These are phyloP conservation scores for Ceratotherium simum DNA, from an alignment of 2,113 vertebrate genomes.

Conservation along the genomic window DNA sequence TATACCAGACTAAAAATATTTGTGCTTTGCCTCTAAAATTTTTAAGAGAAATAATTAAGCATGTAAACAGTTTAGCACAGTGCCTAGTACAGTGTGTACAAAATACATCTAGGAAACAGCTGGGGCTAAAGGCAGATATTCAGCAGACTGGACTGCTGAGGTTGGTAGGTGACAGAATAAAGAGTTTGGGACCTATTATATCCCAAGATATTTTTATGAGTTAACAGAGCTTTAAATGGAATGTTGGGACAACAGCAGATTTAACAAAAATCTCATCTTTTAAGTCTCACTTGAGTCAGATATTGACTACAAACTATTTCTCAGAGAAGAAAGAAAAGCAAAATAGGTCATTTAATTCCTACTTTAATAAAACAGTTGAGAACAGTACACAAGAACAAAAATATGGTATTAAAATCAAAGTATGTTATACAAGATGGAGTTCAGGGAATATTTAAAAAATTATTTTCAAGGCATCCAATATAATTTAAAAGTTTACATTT, in stretches of 20 bases:
- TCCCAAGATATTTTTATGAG: neutral
- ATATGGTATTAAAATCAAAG: neutral
- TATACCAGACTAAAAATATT: neutral
- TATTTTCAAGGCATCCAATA: neutral
- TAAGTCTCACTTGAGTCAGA: neutral
- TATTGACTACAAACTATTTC: slow-evolving; percentile 30
- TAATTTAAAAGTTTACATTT: slow-evolving; percentile 30
- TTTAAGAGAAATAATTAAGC: neutral
- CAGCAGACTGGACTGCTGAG: neutral
- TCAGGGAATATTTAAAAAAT: neutral
- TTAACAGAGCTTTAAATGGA: neutral
- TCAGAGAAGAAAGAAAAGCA: slow-evolving; percentile 2
- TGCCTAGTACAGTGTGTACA: neutral
- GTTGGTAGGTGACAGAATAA: neutral
- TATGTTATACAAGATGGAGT: neutral
- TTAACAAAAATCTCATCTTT: slow-evolving; percentile 17
- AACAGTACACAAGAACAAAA: neutral
- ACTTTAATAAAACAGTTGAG: neutral
- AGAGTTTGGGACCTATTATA: neutral
- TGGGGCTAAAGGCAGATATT: neutral
- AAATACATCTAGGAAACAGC: neutral
- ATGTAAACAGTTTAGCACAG: neutral
- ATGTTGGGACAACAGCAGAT: neutral
- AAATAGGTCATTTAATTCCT: neutral
- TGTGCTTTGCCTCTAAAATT: neutral